Evolutionary conservation across 1,140 invertebrate genomes (phyloP).

Genomic region (Drosophila quadrilineata): DNA sequence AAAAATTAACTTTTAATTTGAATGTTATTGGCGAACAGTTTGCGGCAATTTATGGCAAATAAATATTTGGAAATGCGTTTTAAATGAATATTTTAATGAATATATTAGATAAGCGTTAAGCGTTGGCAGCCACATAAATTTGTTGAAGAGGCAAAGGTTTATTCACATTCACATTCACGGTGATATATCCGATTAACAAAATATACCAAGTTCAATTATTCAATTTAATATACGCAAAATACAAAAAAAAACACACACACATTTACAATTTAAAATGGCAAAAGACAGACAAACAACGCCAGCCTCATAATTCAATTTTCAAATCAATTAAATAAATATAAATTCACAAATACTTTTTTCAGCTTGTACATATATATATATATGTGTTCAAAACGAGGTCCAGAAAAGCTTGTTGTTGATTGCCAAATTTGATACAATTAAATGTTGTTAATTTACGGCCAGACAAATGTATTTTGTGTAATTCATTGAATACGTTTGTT

Average conservation of each 20-base stretch:
- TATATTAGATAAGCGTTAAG: neutral
- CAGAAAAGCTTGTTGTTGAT: neutral
- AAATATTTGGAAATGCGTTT: neutral
- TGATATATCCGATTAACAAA: neutral
- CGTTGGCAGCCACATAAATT: neutral
- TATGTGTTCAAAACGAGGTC: neutral
- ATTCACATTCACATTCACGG: slow-evolving; percentile 20
- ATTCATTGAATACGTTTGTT: slow-evolving; percentile 1
- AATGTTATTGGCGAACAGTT: too few species aligned
- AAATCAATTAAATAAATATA: slow-evolving; percentile 16
- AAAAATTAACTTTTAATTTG: neutral
- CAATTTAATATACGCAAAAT: neutral
- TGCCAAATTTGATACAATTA: slow-evolving; percentile 6
- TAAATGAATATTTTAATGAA: neutral
- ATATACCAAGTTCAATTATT: slow-evolving; percentile 23
- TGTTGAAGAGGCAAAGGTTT: too few species aligned
- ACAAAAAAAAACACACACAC: neutral
- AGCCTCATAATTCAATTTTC: slow-evolving; percentile 11
- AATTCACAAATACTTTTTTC: neutral
- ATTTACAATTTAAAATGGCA: slow-evolving; percentile 13
- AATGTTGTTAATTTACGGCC: slow-evolving; percentile 20
- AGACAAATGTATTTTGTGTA: slow-evolving; percentile 24
- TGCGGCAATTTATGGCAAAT: slow-evolving; percentile 5
- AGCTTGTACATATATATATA: neutral
- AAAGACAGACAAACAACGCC: neutral